Base-by-base conservation (phyloP, 2,113 vertebrate genomes). In the Grammomys surdaster region DNA sequence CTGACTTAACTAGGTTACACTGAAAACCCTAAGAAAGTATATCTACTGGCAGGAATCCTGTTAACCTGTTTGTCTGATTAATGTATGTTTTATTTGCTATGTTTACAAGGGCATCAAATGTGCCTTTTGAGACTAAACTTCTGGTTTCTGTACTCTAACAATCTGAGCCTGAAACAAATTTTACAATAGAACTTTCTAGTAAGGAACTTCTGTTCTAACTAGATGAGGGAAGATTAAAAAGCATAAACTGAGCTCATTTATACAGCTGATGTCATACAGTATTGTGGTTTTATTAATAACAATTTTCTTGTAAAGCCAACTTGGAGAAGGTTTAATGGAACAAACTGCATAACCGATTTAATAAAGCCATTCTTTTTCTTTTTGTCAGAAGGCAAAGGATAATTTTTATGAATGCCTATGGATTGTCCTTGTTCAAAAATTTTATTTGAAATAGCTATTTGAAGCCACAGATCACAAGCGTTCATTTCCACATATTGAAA, bases 11-110 rank as follows among this genome's bases (percentile, higher is more conserved):
- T 85, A 70, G 56, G 56, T n/a, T 78, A 46, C 33, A 90, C 33
- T 90, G 10, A 90, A 94, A 94, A 58, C 24, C 16, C 22, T 86
- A 77, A 31, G 31, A 22, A 73, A 87, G 60, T 91, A 87, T 20
- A 9, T 7, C 73, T 17, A 24, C 40, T 63, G 11, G 17, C 78
- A 17, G 48, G 46, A 8, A 72, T 91, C 13, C 5, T 40, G 11
- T 33, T 90, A 87, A 78, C 51, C n/a, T 73, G 22, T 51, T 60
- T 91, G 51, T 56, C n/a, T 70, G 60, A 58, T 22, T 85, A 90
- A 76, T 60, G 24, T n/a, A 87, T 63, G 1, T 33, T 65, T 43
- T 86, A 3, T 69, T 58, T 80, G 12, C 31, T 40, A 24, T 54
- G 73, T 72, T 87, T 78, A 43, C 73, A 95, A 91, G 33, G 13